Evolutionary conservation across 2,888 invertebrate genomes (phyloP), one percentile per base, ranked within the genome.

Genomic region (Chymomyza fuscimana): DNA sequence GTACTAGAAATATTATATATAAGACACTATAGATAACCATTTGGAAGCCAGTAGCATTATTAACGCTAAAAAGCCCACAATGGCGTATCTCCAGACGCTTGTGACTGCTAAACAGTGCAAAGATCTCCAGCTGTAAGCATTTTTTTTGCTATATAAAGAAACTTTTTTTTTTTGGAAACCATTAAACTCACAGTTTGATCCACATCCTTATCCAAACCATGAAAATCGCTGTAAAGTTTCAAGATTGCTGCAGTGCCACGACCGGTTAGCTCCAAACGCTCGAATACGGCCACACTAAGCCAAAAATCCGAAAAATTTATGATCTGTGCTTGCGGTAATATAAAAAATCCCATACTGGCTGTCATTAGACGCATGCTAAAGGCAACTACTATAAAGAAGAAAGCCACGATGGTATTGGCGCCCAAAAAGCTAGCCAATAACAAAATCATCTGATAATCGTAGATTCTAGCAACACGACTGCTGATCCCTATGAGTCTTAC

Each of bases 291-390:
- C 40, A 82, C 70, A 15, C 54, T 59, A 1, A 82, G 12, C 80
- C 82, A 82, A 59, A 80, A 80, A 40, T 86, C 83, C 16, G 72
- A 46, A 0, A 74, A 15, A 32, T 80, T 85, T 0, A 76, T n/a
- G 0, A 62, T 4, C 1, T 78, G 2, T 0, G 71, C 54, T 4
- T 75, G 74, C 0, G 54, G 3, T 5, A 74, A 63, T n/a, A 71
- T 29, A 0, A 74, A 5, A 4, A 65, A 6, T 0, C 67, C 0
- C 0, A 73, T 12, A 3, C 15, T 58, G 3, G 73, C 10, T 0
- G 67, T 0, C 0, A 25, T 6, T 4, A 62, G 60, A 0, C 40
- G 40, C 6, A 76, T n/a, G 25, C 73, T 82, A 0, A 76, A 46
- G 5, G 46, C 56, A 6, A 64, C 72, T 0, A 86, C 73, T 1